Evolutionary conservation across 2,888 invertebrate genomes (phyloP), one percentile per base, ranked within the genome.

Genomic region (Cylloceria caligata): DNA sequence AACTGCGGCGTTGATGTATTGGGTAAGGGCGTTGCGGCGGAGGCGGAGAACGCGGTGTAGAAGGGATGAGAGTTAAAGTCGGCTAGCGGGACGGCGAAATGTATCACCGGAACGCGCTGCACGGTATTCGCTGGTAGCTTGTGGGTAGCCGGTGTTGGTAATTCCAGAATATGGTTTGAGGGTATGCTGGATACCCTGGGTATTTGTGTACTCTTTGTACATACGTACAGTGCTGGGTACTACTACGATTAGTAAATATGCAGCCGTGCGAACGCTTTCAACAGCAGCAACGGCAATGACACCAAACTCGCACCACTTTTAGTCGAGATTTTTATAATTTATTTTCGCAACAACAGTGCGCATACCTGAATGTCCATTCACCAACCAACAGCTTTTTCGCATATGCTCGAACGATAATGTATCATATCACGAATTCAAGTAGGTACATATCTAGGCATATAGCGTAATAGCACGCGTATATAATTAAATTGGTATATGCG

Each of bases 1-100:
- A 90, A 90, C 88, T 88, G 88, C 87, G 76, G 85, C 85, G 86
- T 87, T 88, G 89, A 89, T 89, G 86, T 88, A 89, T 89, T 77
- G 86, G 85, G 65, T 67, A 83, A 64, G 74, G 42, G 55, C 80
- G 47, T 65, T 81, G 79, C 67, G 73, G 72, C 75, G 77, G 60
- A 52, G 71, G 24, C 39, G 34, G 71, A 62, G 67, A 62, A 34
- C 36, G 52, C 11, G 42, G 30, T 64, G 62, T 42, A 67, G 34
- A 57, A 78, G 74, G 78, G 68, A 49, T 69, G 78, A 74, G 77
- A 81, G 78, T 81, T 71, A 65, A 74, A 81, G 81, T 81, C 78
- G 81, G 74, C 64, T 69, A 78, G 78, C 74, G 78, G 78, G 71
- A 74, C 78, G 74, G 74, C 74, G 42, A 81, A 81, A 78, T 78